Evolutionary conservation across 2,888 invertebrate species (phyloP), one percentile per base, ranked within the genome.

Genomic region (Ormyrus nitidulus): DNA sequence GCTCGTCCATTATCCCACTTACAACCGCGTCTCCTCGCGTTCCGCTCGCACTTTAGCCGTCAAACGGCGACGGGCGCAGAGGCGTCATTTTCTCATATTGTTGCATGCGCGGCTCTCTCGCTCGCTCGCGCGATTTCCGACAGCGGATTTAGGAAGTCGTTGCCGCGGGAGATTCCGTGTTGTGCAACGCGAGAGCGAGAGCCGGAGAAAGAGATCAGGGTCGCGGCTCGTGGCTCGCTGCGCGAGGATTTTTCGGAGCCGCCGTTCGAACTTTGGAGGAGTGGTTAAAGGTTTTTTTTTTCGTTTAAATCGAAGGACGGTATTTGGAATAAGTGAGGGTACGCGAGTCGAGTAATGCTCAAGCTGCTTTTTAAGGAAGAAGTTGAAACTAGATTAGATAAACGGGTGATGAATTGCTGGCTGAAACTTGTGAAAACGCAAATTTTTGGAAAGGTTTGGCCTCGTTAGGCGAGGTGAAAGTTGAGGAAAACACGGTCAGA

Each of bases 11-110:
- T 34, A 34, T 34, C 4, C 13, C 49, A 65, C 65, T 13, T 64
- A 65, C 11, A 19, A 19, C 51, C 10, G 13, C 51, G 51, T 8
- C 19, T 13, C 13, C 49, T 65, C 65, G 19, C 13, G 10, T 11
- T 19, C 6, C 2, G 65, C 7, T 13, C 34, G 19, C 19, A 19
- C 19, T 34, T 34, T 34, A 34, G 51, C 51, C 44, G 3, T 5
- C 49, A 49, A 62, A 72, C 62, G 61, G 0, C 59, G 59, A 13
- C 56, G n/a, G 13, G 56, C 51, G 61, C 9, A 2, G 34, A 5
- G 61, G 46, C 54, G 19, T 73, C 62, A 73, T 73, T 65, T 49
- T 56, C 73, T 64, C 56, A 56, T 34, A 3, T 73, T 65, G 73
- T 64, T 73, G 46, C 54, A 7, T 62, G 53, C 46, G 58, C 6